Evolutionary conservation across 2,888 invertebrate genomes (phyloP).

Genomic region (Anticlea derivata): DNA sequence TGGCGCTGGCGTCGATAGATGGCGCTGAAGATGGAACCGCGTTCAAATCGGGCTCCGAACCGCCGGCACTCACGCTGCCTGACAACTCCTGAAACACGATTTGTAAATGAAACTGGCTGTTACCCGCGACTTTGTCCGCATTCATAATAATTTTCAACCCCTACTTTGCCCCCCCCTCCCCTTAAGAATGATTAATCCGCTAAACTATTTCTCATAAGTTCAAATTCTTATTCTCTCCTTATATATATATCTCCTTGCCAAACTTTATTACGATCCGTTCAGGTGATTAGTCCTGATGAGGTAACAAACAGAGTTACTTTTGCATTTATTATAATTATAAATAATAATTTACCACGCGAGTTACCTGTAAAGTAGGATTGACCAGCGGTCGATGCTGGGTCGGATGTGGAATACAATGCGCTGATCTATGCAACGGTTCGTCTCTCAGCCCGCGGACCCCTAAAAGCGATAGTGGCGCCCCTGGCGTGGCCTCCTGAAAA

Average conservation of each 20-base stretch:
- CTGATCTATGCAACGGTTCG: slow-evolving; percentile 88
- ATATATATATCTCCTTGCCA: too few relatives aligned
- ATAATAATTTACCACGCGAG: too few relatives aligned
- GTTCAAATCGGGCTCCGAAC: slow-evolving; percentile 76
- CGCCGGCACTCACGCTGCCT: slow-evolving; percentile 72
- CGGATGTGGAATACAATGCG: slow-evolving; percentile 89
- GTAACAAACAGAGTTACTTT: too few relatives aligned
- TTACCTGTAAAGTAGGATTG: slow-evolving; percentile 73
- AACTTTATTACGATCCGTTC: too few relatives aligned
- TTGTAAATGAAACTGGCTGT: too few relatives aligned
- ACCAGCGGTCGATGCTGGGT: slow-evolving; percentile 64
- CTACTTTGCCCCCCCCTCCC: too few relatives aligned
- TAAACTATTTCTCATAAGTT: too few relatives aligned
- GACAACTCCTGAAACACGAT: slow-evolving; percentile 63
- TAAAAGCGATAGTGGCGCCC: slow-evolving; percentile 68
- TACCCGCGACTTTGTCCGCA: too few relatives aligned
- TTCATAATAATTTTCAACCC: too few relatives aligned
- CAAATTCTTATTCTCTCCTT: too few relatives aligned
- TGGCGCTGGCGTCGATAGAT: slow-evolving; percentile 64
- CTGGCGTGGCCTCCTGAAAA: slow-evolving; percentile 53
- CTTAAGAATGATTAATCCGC: too few relatives aligned
- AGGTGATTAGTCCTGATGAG: too few relatives aligned
- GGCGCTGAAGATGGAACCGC: slow-evolving; percentile 61
- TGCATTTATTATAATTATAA: background rate
- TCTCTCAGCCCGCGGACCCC: slow-evolving; percentile 77